A percentile compares a stretch with the other conserved stretches of the same genome.
Evolutionary conservation across 1,140 invertebrate genomes (phyloP).

Genomic region (Sarcophaga peregrina): DNA sequence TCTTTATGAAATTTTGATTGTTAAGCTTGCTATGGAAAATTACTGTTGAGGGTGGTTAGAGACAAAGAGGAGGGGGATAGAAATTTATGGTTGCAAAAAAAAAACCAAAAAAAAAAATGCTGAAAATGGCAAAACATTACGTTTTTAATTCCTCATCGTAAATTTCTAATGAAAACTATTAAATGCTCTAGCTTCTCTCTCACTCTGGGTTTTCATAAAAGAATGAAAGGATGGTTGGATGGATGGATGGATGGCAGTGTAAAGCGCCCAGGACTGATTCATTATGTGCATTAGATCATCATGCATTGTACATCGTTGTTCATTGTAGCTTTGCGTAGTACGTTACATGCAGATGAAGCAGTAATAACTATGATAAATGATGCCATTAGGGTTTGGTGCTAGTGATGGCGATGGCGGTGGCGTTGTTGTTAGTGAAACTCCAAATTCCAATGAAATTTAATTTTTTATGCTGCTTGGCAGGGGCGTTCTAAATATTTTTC

Average conservation of each 20-base stretch:
- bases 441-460: not conserved
- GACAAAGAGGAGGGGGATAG: no score
- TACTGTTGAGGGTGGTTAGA: no score
- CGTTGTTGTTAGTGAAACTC: not conserved
- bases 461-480: not conserved
- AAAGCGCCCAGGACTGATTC: not conserved
- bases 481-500: not conserved
- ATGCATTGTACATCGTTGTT: not conserved
- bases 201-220: no score
- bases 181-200: not conserved
- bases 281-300: conserved; percentile 2
- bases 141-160: not conserved
- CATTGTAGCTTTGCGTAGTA: no score
- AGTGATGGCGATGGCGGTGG: not conserved
- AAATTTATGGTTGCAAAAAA: no score
- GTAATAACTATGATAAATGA: no score
- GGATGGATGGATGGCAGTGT: not conserved
- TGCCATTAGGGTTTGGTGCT: no score
- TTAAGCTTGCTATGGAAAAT: not conserved
- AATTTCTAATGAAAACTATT: conserved; percentile 25
- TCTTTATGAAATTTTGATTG: not conserved
- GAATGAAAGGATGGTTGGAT: no score
- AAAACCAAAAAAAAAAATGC: no score
- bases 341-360: no score
- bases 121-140: not conserved